phyloP scores from a whole-genome alignment of 53 echinoderm and acorn worm genomes.

The Crossaster papposus region DNA sequence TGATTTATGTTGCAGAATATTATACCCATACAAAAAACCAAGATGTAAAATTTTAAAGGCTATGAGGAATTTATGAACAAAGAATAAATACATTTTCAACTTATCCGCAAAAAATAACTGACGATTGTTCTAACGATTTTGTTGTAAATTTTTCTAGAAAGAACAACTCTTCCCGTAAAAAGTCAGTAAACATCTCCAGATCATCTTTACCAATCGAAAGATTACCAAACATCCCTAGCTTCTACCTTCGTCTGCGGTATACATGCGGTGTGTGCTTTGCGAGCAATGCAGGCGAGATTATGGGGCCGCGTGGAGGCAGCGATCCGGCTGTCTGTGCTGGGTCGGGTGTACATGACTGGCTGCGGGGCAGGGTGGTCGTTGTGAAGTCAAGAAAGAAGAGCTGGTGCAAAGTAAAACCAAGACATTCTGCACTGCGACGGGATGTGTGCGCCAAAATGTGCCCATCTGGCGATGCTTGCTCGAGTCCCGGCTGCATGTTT shows the following conservation, averaged over 20 bases:
- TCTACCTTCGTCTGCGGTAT: conserved; percentile 21
- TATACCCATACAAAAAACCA: too few relatives aligned
- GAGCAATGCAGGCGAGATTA: neutral
- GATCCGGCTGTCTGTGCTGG: conserved; percentile 59
- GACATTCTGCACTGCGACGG: conserved; percentile 60
- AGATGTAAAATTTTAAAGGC: too few relatives aligned
- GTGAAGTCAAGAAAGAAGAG: conserved; percentile 20
- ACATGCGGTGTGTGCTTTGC: conserved; percentile 72
- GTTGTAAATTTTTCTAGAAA: neutral
- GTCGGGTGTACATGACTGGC: conserved; percentile 63
- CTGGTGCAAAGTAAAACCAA: conserved; percentile 67
- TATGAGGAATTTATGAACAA: too few relatives aligned
- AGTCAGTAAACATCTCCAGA: neutral
- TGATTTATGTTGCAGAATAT: too few relatives aligned
- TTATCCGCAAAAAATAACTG: neutral
- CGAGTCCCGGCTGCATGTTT: conserved; percentile 72
- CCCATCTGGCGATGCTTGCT: conserved; percentile 41
- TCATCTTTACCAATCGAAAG: neutral
- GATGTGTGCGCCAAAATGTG: conserved; percentile 62
- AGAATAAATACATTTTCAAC: too few relatives aligned
- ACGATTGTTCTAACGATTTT: neutral
- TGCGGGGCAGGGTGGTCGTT: conserved; percentile 50
- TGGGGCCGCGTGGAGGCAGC: neutral
- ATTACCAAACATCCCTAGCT: neutral
- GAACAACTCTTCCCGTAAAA: neutral